phyloP scores from a whole-genome alignment of 2,113 vertebrate species.

The Microcebus murinus region DNA sequence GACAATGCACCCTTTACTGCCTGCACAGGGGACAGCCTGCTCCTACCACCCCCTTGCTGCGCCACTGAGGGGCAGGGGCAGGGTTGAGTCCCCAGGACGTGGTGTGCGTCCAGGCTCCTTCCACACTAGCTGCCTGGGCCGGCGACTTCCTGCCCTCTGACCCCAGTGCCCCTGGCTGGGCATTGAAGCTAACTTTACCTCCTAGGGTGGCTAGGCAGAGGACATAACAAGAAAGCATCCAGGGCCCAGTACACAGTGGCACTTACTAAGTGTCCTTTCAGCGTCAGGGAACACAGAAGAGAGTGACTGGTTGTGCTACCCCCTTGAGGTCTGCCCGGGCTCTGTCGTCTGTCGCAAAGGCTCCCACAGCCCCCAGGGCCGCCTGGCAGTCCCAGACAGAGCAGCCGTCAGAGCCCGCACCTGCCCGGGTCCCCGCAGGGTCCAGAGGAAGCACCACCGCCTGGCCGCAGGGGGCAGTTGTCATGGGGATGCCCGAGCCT shows the following conservation, averaged over 20 bases:
- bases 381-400: too few relatives aligned
- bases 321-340: not conserved
- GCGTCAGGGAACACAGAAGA: not conserved
- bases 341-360: not conserved
- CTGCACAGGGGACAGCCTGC: not conserved
- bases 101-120: not conserved
- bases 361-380: not conserved
- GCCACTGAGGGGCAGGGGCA: not conserved
- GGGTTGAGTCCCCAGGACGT: not conserved
- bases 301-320: not conserved
- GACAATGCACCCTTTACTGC: not conserved
- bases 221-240: not conserved
- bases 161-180: not conserved
- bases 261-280: not conserved
- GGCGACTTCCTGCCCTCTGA: not conserved
- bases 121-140: not conserved
- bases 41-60: not conserved
- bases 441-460: not conserved
- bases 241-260: not conserved
- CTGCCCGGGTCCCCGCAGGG: not conserved
- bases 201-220: not conserved
- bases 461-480: slow-evolving; percentile 70
- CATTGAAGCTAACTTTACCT: not conserved
- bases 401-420: not conserved
- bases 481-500: slow-evolving; percentile 67